phyloP scores from a whole-genome alignment of 2,888 invertebrate genomes.

The Amphipyra berbera region DNA sequence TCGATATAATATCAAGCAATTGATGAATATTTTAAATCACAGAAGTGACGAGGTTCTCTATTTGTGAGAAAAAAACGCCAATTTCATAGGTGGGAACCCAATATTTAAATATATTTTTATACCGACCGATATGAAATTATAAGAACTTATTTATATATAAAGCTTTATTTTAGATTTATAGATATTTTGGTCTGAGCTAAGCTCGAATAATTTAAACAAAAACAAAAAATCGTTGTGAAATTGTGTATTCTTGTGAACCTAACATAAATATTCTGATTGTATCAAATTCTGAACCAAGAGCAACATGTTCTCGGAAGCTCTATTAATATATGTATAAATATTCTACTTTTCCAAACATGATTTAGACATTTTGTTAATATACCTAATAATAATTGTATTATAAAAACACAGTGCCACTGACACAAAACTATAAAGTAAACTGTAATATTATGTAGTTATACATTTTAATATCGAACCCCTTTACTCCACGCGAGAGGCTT shows the following conservation, averaged over 20 bases:
- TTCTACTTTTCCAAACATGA: no score
- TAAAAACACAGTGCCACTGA: background rate
- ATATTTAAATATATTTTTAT: slow-evolving; percentile 16
- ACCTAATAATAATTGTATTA: no score
- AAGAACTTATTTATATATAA: slow-evolving; percentile 30
- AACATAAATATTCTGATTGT: background rate
- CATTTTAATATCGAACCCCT: no score
- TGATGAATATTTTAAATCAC: no score
- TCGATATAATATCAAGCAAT: no score
- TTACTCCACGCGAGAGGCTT: slow-evolving; percentile 23
- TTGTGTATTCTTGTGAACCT: slow-evolving; percentile 3
- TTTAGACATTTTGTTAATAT: background rate
- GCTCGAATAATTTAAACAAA: slow-evolving; percentile 27
- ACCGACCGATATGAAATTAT: slow-evolving; percentile 18
- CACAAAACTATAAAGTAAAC: no score
- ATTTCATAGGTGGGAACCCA: no score
- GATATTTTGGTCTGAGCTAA: slow-evolving; percentile 23
- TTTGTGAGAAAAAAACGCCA: no score
- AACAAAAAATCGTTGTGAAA: background rate
- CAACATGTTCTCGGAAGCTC: no score
- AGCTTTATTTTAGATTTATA: slow-evolving; percentile 21
- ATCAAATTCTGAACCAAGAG: background rate
- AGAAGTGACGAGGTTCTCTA: no score
- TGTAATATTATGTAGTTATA: no score
- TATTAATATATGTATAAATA: no score